A percentile compares a stretch with the other conserved stretches of the same genome.
Conservation (phyloP, 2,113 vertebrate genomes). For the Crotalus tigris region DNA sequence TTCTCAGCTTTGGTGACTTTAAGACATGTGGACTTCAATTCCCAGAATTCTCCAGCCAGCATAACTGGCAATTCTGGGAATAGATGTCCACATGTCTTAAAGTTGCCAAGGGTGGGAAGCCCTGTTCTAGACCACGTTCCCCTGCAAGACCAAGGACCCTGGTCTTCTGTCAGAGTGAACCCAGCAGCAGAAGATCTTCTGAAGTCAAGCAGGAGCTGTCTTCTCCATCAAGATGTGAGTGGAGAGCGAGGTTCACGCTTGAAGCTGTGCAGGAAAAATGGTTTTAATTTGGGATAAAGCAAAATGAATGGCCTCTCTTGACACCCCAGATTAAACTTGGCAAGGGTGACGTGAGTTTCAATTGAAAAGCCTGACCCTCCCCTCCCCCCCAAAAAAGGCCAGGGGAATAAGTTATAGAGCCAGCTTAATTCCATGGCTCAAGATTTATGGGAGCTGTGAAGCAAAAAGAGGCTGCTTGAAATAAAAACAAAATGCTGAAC, state of each 20-base stretch:
- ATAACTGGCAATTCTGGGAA: background rate
- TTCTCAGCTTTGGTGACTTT: background rate
- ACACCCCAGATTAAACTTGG: background rate
- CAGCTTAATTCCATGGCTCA: background rate
- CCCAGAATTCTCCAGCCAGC: background rate
- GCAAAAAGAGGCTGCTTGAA: background rate
- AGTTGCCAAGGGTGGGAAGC: background rate
- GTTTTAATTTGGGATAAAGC: slow-evolving; percentile 18
- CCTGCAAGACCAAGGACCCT: background rate
- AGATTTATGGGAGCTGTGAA: background rate
- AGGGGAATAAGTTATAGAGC: background rate
- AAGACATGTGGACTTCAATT: background rate
- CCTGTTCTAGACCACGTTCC: background rate
- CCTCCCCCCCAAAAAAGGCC: background rate
- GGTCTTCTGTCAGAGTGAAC: background rate
- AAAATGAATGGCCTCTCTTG: background rate
- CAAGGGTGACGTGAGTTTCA: background rate
- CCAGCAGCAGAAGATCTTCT: background rate
- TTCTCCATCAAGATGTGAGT: background rate
- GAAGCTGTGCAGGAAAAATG: background rate
- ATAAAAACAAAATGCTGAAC: background rate
- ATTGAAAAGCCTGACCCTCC: background rate
- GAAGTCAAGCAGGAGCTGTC: fast-evolving
- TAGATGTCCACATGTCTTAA: background rate
- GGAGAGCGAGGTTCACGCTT: background rate